phyloP scores from a whole-genome alignment of 1,140 invertebrate species.

The Aphidius gifuensis region DNA sequence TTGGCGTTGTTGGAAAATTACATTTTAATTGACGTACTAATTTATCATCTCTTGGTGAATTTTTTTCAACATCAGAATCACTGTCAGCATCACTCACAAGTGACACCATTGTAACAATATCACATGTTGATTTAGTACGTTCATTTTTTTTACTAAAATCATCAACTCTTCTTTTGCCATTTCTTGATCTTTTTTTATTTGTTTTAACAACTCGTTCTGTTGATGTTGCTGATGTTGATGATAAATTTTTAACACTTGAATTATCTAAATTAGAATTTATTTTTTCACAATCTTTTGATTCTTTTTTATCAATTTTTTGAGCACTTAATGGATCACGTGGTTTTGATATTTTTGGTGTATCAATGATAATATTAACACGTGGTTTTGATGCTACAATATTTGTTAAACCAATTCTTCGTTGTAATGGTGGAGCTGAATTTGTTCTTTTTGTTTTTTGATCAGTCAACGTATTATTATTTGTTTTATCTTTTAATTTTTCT shows the following conservation, averaged over 20 bases:
- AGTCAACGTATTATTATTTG: neutral
- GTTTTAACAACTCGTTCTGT: neutral
- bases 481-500: neutral
- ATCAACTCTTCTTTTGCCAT: conserved; percentile 36
- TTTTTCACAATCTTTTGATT: neutral
- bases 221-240: neutral
- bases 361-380: conserved; percentile 40
- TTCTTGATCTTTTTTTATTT: conserved; percentile 42
- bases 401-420: conserved; percentile 26
- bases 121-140: conserved; percentile 28
- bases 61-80: conserved; percentile 52
- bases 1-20: conserved; percentile 48
- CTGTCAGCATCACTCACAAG: conserved; percentile 57
- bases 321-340: conserved; percentile 3
- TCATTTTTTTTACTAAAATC: conserved; percentile 12
- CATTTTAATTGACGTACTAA: conserved; percentile 46
- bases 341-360: conserved; percentile 27
- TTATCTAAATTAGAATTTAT: neutral
- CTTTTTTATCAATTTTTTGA: conserved; percentile 14
- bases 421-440: conserved; percentile 41
- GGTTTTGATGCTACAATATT: conserved; percentile 23
- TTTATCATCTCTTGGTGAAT: conserved; percentile 44
- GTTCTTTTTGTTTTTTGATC: conserved; percentile 33
- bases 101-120: conserved; percentile 60
- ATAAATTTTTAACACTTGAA: neutral